Evolutionary conservation across 2,113 vertebrate genomes (phyloP), one percentile per base, ranked within the genome.

Genomic region (Catagonus wagneri): DNA sequence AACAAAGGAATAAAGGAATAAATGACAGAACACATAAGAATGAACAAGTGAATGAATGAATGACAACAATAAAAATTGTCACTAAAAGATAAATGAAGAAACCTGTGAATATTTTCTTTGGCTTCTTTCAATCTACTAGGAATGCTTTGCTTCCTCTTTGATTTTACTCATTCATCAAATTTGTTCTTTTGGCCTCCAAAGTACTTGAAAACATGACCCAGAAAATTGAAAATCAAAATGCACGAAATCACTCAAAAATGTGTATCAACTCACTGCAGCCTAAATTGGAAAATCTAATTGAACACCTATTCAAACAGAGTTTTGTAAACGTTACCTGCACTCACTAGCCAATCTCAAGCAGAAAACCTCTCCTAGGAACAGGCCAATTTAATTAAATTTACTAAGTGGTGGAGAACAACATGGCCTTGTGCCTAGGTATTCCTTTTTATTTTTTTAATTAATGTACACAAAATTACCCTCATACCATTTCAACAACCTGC

Each of bases 161-260:
- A 91, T 81, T 86, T 79, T 50, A 75, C 36, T 83, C 27, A 84
- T 86, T 94, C 58, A 93, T 86, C 39, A 65, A 85, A 11, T 72
- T 84, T 85, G 20, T 63, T 93, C 83, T 81, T 84, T 88, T 52
- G 69, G 75, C 39, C 44, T 92, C 61, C 29, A 23, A 2, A 72
- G 50, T 89, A 83, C 79, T 92, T 91, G 75, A 93, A 93, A 94
- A 95, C 68, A 87, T 93, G 93, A 92, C 95, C 89, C 93, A 93
- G 95, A 96, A 97, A 97, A 93, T 78, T 93, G 79, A 96, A 96
- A 96, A 92, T 95, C 83, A 93, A 95, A 97, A 93, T 96, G 86
- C 60, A 90, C 68, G 7, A 54, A 90, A 95, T 97, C 66, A 76
- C 88, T 97, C 74, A 93, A 94, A 96, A 97, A 88, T 92, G 69